These are phyloP conservation scores for Charanyca ferruginea DNA, from an alignment of 2,888 invertebrate genomes.

Conservation along the genomic window DNA sequence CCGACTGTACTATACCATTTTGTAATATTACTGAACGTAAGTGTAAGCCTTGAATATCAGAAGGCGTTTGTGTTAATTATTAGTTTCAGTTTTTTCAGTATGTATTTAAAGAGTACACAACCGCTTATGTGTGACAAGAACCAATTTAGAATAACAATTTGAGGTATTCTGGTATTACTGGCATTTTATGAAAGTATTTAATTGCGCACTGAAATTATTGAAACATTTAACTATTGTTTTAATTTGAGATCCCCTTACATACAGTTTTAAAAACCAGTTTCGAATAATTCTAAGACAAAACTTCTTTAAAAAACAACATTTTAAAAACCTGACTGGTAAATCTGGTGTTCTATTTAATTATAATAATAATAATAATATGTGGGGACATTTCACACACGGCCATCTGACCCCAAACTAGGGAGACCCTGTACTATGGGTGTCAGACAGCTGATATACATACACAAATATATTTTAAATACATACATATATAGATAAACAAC, in stretches of 20 bases:
- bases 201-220: neutral
- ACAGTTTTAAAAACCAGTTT: too few relatives aligned
- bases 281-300: too few relatives aligned
- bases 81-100: constrained; percentile 15
- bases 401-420: too few relatives aligned
- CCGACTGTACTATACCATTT: constrained; percentile 15
- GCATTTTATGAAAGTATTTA: neutral
- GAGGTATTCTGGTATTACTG: neutral
- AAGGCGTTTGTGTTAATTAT: constrained; percentile 12
- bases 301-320: too few relatives aligned
- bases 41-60: constrained; percentile 17
- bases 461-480: too few relatives aligned
- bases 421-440: too few relatives aligned
- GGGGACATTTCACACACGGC: too few relatives aligned
- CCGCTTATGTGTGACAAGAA: constrained; percentile 8
- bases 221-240: neutral
- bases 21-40: constrained; percentile 2
- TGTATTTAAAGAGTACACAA: constrained; percentile 10
- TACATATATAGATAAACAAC: too few relatives aligned
- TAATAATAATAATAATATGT: too few relatives aligned
- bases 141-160: constrained; percentile 8
- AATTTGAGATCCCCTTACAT: neutral
- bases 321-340: too few relatives aligned
- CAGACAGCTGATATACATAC: too few relatives aligned
- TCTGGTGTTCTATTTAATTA: too few relatives aligned